Evolutionary conservation across 2,113 vertebrate species (phyloP), one percentile per base, ranked within the genome.

Genomic region (Corapipo altera): DNA sequence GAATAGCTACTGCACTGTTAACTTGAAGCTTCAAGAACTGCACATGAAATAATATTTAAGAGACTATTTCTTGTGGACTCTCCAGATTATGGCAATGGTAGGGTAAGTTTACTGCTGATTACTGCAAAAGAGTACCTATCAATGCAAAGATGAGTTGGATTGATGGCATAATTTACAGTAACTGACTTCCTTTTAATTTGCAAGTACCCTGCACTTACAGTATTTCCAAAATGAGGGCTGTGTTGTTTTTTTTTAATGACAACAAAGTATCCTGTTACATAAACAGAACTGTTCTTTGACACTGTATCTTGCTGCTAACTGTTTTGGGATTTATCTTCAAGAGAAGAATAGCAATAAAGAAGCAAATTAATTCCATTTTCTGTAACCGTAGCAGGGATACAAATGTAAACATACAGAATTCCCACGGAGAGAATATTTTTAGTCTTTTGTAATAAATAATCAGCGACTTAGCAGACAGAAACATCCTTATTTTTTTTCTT

Each of bases 311-410:
- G 65, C 61, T 71, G 64, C 37, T 80, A 86, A 93, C 64, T 61
- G 69, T 44, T 84, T 49, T 0, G 32, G 85, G 73, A 93, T 84
- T 91, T 92, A 81, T 85, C 78, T 91, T 93, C 70, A 85, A 86
- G 79, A 88, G 35, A 91, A 91, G 72, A 85, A 89, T 32, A 86
- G 72, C 65, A 94, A 81, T 81, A 67, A 89, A 89, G 69, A 85
- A 33, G n/a, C 44, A 95, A 76, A 96, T 86, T 92, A 95, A 91
- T 96, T 92, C 79, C 66, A 23, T 71, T 93, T 96, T 91, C 80
- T 85, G 54, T 82, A 94, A 69, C 51, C 5, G 3, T 65, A 83
- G 91, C 57, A 72, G 46, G 52, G 59, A 80, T 46, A 88, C 73
- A 57, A 91, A 54, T 65, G 69, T 82, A 90, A 93, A 74, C 12